Evolutionary conservation across 2,797 vertebrate species (phyloP).

Genomic region (Silurus lanzhouensis): DNA sequence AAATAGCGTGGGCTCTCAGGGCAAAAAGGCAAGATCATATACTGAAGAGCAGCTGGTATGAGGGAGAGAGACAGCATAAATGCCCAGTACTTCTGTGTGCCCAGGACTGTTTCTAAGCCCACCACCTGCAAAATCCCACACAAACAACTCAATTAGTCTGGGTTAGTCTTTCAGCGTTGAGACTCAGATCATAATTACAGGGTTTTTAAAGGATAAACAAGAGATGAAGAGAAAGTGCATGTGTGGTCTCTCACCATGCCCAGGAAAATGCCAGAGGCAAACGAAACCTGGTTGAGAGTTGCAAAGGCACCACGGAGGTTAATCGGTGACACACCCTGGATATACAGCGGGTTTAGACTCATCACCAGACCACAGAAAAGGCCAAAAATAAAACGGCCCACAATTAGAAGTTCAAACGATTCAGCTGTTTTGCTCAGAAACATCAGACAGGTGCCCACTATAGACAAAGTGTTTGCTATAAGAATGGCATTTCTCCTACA

Average conservation of each 20-base stretch:
- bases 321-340: constrained; percentile 78
- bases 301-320: constrained; percentile 77
- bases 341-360: constrained; percentile 80
- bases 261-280: constrained; percentile 73
- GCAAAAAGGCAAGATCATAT: constrained; percentile 74
- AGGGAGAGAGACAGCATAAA: constrained; percentile 78
- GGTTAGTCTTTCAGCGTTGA: constrained; percentile 15
- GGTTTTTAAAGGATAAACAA: constrained; percentile 11
- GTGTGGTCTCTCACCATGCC: constrained; percentile 73
- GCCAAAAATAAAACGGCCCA: constrained; percentile 76
- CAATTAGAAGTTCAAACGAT: constrained; percentile 76
- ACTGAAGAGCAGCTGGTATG: constrained; percentile 74
- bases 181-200: constrained; percentile 35
- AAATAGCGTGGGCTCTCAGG: constrained; percentile 78
- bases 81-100: constrained; percentile 72
- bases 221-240: constrained; percentile 1
- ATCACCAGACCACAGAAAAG: constrained; percentile 79
- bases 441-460: constrained; percentile 74
- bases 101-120: constrained; percentile 74
- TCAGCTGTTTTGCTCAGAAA: constrained; percentile 68
- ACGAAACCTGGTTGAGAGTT: constrained; percentile 79
- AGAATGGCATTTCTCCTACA: constrained; percentile 77
- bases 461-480: constrained; percentile 73
- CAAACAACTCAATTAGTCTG: constrained; percentile 23
- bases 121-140: constrained; percentile 67